Evolutionary conservation across 2,113 vertebrate genomes (phyloP).

Genomic region (Delphinus delphis): DNA sequence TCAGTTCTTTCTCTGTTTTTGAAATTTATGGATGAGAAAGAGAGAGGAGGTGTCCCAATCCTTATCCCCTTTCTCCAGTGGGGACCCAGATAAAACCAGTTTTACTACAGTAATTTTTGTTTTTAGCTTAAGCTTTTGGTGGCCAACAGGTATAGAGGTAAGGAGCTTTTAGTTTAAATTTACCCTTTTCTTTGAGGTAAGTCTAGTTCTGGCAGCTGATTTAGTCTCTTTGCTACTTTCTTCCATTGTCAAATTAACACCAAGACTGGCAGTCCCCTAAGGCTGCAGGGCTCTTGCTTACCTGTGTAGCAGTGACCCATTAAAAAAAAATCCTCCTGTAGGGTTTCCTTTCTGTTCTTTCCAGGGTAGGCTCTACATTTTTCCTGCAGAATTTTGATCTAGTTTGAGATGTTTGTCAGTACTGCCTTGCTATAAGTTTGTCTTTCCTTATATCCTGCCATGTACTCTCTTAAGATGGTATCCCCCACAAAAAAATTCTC

Average conservation of each 20-base stretch:
- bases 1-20: background rate
- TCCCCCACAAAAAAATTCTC: slow-evolving; percentile 3
- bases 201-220: slow-evolving; percentile 18
- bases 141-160: background rate
- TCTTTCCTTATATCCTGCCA: slow-evolving; percentile 6
- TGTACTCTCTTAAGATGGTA: slow-evolving; percentile 24
- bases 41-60: background rate
- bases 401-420: background rate
- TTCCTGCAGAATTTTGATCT: background rate
- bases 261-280: background rate
- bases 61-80: background rate
- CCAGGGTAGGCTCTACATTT: background rate
- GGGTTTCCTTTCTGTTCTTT: slow-evolving; percentile 24
- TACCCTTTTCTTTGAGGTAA: slow-evolving; percentile 43
- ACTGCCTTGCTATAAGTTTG: background rate
- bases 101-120: slow-evolving; percentile 5
- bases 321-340: background rate
- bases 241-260: background rate
- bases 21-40: slow-evolving; percentile 26
- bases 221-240: slow-evolving; percentile 36
- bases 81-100: slow-evolving; percentile 6
- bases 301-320: background rate
- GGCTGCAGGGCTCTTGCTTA: background rate
- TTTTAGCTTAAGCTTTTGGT: slow-evolving; percentile 53
- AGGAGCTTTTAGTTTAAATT: slow-evolving; percentile 21